A percentile compares a stretch with the other conserved stretches of the same genome.
Conservation (phyloP, 2,888 invertebrate genomes). For the Parnassius apollo region DNA sequence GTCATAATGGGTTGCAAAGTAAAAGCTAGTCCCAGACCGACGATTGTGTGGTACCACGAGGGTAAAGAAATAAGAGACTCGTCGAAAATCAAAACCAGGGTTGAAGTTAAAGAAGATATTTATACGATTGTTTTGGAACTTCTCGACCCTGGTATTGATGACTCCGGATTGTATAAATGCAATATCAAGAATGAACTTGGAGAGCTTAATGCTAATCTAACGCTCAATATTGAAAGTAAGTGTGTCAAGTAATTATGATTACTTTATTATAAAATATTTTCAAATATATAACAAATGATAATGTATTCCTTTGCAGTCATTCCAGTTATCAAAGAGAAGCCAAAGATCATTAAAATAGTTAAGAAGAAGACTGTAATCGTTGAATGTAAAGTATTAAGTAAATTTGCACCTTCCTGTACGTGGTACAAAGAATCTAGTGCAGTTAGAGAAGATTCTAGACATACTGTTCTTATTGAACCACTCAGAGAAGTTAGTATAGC, state of each 20-base stretch:
- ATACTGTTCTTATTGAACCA: constrained; percentile 88
- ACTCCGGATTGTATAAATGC: constrained; percentile 99
- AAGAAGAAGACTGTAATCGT: constrained; percentile 96
- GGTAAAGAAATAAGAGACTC: constrained; percentile 87
- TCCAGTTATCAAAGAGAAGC: constrained; percentile 96
- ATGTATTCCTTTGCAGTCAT: constrained; percentile 82
- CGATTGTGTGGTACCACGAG: constrained; percentile 78
- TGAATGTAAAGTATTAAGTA: constrained; percentile 95
- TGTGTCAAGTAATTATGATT: not conserved
- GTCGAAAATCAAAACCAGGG: constrained; percentile 89
- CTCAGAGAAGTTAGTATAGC: constrained; percentile 84
- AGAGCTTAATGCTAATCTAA: constrained; percentile 97
- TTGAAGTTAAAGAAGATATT: constrained; percentile 88
- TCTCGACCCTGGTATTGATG: constrained; percentile 94
- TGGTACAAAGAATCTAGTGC: constrained; percentile 95
- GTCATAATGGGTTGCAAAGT: constrained; percentile 77
- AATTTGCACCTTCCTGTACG: constrained; percentile 94
- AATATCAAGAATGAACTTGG: constrained; percentile 97
- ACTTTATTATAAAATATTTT: not conserved
- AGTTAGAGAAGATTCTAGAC: constrained; percentile 88
- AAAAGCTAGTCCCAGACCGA: constrained; percentile 75
- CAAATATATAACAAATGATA: constrained; percentile 4
- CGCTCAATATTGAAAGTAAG: constrained; percentile 98
- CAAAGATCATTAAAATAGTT: constrained; percentile 93
- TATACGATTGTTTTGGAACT: constrained; percentile 94